Evolutionary conservation across 2,113 vertebrate species (phyloP).

Genomic region (Smithornis capensis): DNA sequence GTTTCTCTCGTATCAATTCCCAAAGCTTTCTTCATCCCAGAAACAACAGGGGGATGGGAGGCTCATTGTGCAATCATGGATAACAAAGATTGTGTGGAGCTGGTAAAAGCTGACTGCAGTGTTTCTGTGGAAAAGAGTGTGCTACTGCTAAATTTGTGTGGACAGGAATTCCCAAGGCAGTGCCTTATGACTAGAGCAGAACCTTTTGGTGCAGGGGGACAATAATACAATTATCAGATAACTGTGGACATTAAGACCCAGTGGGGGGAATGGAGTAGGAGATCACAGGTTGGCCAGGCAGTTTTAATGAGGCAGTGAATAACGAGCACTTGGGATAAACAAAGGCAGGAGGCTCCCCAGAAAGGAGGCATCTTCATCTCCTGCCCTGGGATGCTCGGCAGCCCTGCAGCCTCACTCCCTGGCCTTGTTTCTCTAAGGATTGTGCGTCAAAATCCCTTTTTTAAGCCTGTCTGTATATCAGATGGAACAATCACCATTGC

Average conservation of each 20-base stretch:
- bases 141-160: accelerated
- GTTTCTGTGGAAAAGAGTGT: accelerated
- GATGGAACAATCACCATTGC: background rate
- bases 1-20: background rate
- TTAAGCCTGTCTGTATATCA: background rate
- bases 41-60: background rate
- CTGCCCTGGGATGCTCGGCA: background rate
- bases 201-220: background rate
- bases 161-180: background rate
- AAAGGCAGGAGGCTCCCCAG: background rate
- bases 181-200: background rate
- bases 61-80: background rate
- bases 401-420: background rate
- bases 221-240: background rate
- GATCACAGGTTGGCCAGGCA: background rate
- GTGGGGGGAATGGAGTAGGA: accelerated
- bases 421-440: background rate
- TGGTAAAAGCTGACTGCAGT: background rate
- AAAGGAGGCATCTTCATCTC: background rate
- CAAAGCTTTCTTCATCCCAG: background rate
- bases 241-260: accelerated
- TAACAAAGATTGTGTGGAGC: background rate
- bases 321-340: background rate
- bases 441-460: background rate
- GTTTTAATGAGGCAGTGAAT: background rate